phyloP scores from a whole-genome alignment of 92 coral and sea anemone genomes.

The Metridium senile region DNA sequence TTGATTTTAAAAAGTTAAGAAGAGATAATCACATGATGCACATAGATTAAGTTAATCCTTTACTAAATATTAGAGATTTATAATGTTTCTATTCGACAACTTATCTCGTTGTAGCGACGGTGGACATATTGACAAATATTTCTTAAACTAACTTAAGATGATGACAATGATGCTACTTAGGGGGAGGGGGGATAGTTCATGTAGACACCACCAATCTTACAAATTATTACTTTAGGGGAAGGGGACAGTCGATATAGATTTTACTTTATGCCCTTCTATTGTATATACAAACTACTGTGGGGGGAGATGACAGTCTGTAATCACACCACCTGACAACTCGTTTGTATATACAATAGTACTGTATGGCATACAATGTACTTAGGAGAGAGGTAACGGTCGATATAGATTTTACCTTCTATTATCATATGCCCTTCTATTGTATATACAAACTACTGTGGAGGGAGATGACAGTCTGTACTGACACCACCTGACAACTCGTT shows the following conservation, averaged over 20 bases:
- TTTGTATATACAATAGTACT: neutral
- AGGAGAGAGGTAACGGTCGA: neutral
- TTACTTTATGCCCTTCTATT: neutral
- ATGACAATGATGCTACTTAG: no score
- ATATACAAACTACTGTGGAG: neutral
- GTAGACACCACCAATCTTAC: no score
- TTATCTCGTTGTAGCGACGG: conserved; percentile 8
- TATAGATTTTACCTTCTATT: neutral
- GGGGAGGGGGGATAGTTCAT: neutral
- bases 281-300: neutral
- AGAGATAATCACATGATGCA: conserved; percentile 20
- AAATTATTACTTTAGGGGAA: neutral
- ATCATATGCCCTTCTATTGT: neutral
- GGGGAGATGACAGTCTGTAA: neutral
- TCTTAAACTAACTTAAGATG: neutral
- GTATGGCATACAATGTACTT: neutral
- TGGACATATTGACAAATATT: conserved; percentile 21
- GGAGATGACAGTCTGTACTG: neutral
- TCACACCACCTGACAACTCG: neutral
- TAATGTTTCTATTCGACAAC: conserved; percentile 33
- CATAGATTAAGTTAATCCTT: conserved; percentile 43
- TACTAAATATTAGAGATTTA: conserved; percentile 8
- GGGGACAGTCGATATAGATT: neutral
- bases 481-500: neutral
- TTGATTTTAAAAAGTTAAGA: conserved; percentile 12